These are phyloP conservation scores for Catostomus latipinnis DNA, from an alignment of 2,797 vertebrate species.

Conservation along the genomic window DNA sequence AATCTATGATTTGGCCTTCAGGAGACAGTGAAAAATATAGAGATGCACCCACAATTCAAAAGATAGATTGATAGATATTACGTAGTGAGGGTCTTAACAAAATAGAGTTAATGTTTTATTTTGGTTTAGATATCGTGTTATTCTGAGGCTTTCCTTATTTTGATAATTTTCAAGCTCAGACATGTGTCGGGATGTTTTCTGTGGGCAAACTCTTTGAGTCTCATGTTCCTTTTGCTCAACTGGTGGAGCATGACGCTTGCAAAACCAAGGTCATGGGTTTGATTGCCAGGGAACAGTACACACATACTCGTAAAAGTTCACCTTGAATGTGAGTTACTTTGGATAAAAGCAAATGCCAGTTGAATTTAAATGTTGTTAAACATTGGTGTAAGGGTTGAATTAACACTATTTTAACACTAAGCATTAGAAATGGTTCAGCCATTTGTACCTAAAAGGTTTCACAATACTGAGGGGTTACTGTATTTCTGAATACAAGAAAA, in stretches of 20 bases:
- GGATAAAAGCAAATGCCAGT: too few species aligned
- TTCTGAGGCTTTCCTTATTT: background rate
- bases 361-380: too few species aligned
- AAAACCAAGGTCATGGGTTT: too few species aligned
- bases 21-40: too few species aligned
- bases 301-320: too few species aligned
- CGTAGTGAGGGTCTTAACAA: too few species aligned
- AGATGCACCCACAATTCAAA: background rate
- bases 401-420: background rate
- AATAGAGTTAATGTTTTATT: background rate
- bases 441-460: background rate
- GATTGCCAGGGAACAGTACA: too few species aligned
- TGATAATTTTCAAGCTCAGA: background rate
- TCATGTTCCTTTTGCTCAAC: too few species aligned
- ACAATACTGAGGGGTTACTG: background rate
- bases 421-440: background rate
- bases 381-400: background rate
- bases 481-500: background rate
- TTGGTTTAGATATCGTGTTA: background rate
- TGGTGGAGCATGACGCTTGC: too few species aligned
- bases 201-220: background rate
- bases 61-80: background rate
- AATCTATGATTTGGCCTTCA: slow-evolving; percentile 2
- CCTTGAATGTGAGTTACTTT: too few species aligned
- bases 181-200: background rate